Evolutionary conservation across 2,113 vertebrate species (phyloP).

Genomic region (Cyprinodon variegatus): DNA sequence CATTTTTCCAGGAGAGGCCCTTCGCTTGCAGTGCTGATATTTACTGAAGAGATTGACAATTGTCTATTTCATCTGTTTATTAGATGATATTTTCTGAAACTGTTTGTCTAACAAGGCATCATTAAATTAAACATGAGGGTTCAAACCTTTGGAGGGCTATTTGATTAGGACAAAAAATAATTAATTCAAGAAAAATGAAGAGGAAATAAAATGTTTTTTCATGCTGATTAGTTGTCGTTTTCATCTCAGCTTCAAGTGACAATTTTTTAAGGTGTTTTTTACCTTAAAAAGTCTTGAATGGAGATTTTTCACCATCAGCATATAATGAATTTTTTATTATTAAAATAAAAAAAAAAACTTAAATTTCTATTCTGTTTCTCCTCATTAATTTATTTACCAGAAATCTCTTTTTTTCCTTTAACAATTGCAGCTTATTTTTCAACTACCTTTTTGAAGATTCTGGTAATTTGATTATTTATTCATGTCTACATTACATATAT

Average conservation of each 20-base stretch:
- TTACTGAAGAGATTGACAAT: constrained; percentile 52
- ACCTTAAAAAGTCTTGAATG: background rate
- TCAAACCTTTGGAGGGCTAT: background rate
- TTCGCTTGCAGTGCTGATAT: constrained; percentile 57
- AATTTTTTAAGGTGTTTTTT: background rate
- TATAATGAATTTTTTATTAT: no score
- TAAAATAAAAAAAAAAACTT: no score
- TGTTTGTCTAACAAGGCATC: background rate
- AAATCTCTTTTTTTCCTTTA: no score
- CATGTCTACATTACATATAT: no score
- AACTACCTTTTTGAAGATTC: no score
- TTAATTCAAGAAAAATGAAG: background rate
- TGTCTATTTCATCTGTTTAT: constrained; percentile 29
- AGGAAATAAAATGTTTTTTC: no score
- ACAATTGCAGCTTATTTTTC: no score
- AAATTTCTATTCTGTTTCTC: background rate
- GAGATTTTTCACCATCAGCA: no score
- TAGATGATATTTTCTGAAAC: constrained; percentile 9
- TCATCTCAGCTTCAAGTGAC: background rate
- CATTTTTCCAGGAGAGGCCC: no score
- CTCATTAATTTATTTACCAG: background rate
- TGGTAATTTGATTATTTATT: no score
- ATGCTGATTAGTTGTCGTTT: background rate
- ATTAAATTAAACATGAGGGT: background rate
- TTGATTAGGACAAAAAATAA: background rate